phyloP scores from a whole-genome alignment of 2,797 vertebrate species.

The Pseudochirops corinnae region DNA sequence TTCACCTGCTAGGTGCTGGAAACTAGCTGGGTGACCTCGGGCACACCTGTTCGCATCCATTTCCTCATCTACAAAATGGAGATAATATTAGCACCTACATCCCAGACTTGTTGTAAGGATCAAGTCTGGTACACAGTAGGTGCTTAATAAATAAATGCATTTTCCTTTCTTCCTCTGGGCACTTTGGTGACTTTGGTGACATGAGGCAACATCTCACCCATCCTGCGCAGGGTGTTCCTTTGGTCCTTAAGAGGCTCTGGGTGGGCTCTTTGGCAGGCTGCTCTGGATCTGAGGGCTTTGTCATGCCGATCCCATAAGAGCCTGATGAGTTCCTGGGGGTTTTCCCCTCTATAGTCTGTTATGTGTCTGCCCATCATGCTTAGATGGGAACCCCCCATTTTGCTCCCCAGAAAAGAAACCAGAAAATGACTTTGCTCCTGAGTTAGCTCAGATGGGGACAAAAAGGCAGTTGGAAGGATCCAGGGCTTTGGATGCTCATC shows the following conservation, averaged over 20 bases:
- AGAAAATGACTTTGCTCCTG: not conserved
- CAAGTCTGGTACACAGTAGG: not conserved
- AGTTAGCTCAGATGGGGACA: not conserved
- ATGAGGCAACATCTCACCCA: too few species aligned
- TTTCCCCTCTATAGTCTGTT: not conserved
- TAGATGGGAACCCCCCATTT: not conserved
- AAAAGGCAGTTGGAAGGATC: not conserved
- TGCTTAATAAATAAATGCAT: not conserved
- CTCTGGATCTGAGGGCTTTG: not conserved
- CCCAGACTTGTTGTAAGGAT: too few species aligned
- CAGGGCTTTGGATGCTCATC: not conserved
- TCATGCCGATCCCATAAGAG: not conserved
- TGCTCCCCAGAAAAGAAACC: not conserved
- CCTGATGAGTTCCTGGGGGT: not conserved
- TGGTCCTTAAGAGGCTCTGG: not conserved
- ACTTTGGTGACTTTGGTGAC: not conserved
- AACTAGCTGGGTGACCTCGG: not conserved
- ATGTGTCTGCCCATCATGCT: not conserved
- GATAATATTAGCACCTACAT: not conserved
- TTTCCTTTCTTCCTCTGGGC: not conserved
- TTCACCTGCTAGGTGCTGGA: not conserved
- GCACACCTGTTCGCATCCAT: not conserved
- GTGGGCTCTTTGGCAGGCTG: not conserved
- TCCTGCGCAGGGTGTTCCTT: not conserved
- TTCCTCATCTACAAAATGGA: not conserved